A percentile compares a stretch with the other conserved stretches of the same genome.
Conservation (phyloP, 1,140 invertebrate species). For the Helicoverpa armigera region DNA sequence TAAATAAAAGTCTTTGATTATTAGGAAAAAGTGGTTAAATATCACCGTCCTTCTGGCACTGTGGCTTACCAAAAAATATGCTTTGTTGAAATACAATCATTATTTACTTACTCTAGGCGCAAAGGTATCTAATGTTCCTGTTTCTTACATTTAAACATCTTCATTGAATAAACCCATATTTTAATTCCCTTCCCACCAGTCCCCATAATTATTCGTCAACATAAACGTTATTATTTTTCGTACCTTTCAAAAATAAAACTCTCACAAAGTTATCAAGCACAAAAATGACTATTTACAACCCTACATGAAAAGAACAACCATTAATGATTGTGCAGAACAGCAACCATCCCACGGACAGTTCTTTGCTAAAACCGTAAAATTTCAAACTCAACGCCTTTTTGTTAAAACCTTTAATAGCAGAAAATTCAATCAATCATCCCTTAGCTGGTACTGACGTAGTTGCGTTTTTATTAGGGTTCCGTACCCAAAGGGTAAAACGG, state of each 20-base stretch:
- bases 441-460: constrained; percentile 17
- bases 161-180: too few relatives aligned
- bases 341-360: constrained; percentile 4
- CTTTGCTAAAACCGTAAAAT: constrained; percentile 31
- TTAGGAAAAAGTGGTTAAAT: too few relatives aligned
- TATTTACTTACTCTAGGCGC: too few relatives aligned
- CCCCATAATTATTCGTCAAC: too few relatives aligned
- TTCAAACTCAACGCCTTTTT: constrained; percentile 21
- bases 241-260: background rate
- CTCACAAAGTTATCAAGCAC: background rate
- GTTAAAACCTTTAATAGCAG: constrained; percentile 35
- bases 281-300: background rate
- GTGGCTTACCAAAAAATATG: too few relatives aligned
- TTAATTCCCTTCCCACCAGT: too few relatives aligned
- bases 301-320: constrained; percentile 15
- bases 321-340: constrained; percentile 33
- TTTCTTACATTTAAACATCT: too few relatives aligned
- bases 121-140: too few relatives aligned
- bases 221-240: background rate
- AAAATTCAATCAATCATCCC: constrained; percentile 35
- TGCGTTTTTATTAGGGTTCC: constrained; percentile 19
- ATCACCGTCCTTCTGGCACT: too few relatives aligned
- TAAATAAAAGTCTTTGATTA: too few relatives aligned
- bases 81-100: too few relatives aligned
- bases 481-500: too few relatives aligned